Evolutionary conservation across 2,888 invertebrate species (phyloP).

Genomic region (Caenorhabditis auriculariae): DNA sequence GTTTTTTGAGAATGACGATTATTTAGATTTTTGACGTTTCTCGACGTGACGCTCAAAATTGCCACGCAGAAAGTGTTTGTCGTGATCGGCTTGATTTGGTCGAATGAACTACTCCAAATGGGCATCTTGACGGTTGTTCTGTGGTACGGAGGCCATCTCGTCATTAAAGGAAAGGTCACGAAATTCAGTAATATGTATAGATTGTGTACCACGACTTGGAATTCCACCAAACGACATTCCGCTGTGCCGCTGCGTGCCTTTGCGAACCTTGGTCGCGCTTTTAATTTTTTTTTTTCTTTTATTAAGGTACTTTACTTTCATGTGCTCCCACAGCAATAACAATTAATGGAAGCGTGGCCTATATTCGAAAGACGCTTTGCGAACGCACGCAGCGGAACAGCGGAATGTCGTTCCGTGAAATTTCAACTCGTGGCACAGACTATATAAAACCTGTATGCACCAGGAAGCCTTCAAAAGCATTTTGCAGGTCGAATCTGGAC

Average conservation of each 20-base stretch:
- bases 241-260: too few relatives aligned
- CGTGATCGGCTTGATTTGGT: constrained; percentile 65
- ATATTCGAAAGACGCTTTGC: too few relatives aligned
- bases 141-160: constrained; percentile 67
- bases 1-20: not conserved
- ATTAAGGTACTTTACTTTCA: too few relatives aligned
- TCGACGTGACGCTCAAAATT: constrained; percentile 54
- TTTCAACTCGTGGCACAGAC: too few relatives aligned
- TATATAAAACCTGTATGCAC: not conserved
- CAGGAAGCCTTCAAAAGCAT: not conserved
- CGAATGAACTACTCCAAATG: constrained; percentile 63
- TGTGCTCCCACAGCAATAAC: too few relatives aligned
- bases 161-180: constrained; percentile 53
- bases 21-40: constrained; percentile 51
- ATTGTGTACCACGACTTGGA: too few relatives aligned
- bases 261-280: too few relatives aligned
- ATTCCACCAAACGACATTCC: too few relatives aligned
- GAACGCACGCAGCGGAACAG: too few relatives aligned
- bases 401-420: too few relatives aligned
- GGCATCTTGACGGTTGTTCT: constrained; percentile 63
- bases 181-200: not conserved
- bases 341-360: too few relatives aligned
- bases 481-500: constrained; percentile 60
- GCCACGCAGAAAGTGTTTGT: constrained; percentile 63
- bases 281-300: too few relatives aligned